Base-by-base conservation (phyloP, 2,113 vertebrate species). In the Ammospiza caudacuta region DNA sequence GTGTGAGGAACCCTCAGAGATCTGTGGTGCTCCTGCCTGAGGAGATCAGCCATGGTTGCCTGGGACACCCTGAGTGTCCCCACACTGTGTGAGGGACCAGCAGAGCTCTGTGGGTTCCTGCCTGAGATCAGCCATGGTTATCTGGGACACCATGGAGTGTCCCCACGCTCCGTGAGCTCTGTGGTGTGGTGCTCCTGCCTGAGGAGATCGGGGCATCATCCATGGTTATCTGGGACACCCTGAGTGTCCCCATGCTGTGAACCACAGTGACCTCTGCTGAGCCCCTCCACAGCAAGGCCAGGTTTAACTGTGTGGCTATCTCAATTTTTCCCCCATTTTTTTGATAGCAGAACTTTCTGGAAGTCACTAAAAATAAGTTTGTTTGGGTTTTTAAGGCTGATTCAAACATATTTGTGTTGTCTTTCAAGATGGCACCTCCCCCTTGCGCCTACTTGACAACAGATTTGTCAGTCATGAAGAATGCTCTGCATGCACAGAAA, bases 401-500 rank as follows among this genome's bases (percentile, higher is more conserved):
- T 79, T 83, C 69, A 91, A 94, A 89, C 35, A 84, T 72, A 95
- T 85, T 89, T 89, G 75, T 82, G 63, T 81, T 0, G 1, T 84
- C 74, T 74, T 91, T 83, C 66, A 79, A 63, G 84, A 87, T 73
- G 81, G 91, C 35, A 72, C 88, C 94, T 88, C 69, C 83, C 78
- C 77, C 86, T 83, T 62, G 74, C 43, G 33, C 74, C 80, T 55
- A 29, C 63, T 79, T 72, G 88, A 87, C 89, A 94, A 80, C 63
- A 91, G 87, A 76, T 94, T 92, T 94, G 94, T 96, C 95, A 92
- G 89, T 66, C 86, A 82, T 85, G 69, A 93, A 80, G 94, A 96
- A 95, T 95, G 93, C 87, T 95, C 76, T 90, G 84, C 22, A 55
- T 79, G 93, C 88, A 90, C 94, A 90, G 96, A 97, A 97, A 95